Evolutionary conservation across 2,113 vertebrate species (phyloP).

Genomic region (Hassar affinis): DNA sequence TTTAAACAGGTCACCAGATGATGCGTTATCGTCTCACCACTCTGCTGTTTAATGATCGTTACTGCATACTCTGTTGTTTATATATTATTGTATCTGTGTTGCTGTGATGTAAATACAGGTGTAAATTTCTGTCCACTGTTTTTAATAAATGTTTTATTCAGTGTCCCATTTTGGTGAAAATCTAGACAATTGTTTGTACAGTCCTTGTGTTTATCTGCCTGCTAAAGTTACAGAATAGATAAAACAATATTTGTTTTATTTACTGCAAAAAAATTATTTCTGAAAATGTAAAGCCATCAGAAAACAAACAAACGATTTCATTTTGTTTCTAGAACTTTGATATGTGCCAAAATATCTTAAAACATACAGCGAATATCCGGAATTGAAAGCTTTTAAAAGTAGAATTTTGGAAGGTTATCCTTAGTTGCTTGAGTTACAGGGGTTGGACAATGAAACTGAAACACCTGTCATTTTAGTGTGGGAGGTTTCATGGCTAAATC

Average conservation of each 20-base stretch:
- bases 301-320: constrained; percentile 31
- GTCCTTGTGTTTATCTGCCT: constrained; percentile 10
- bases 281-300: not conserved
- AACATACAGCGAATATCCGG: not conserved
- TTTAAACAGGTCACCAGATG: not conserved
- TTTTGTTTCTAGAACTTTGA: constrained; percentile 51
- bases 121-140: constrained; percentile 3
- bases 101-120: not conserved
- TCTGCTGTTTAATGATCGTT: constrained; percentile 36
- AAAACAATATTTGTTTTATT: constrained; percentile 6
- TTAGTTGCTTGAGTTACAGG: not conserved
- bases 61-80: constrained; percentile 6
- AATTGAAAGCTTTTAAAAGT: not conserved
- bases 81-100: constrained; percentile 1
- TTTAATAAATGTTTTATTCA: not conserved
- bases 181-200: not conserved
- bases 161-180: not conserved
- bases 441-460: too few species aligned
- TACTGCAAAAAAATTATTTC: not conserved
- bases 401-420: not conserved
- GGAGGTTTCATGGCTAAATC: too few species aligned
- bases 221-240: not conserved
- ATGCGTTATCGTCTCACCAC: not conserved
- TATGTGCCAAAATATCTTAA: not conserved
- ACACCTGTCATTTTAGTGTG: too few species aligned